A percentile compares a stretch with the other conserved stretches of the same genome.
phyloP scores from a whole-genome alignment of 2,113 vertebrate genomes.

The Tyrannus savana region DNA sequence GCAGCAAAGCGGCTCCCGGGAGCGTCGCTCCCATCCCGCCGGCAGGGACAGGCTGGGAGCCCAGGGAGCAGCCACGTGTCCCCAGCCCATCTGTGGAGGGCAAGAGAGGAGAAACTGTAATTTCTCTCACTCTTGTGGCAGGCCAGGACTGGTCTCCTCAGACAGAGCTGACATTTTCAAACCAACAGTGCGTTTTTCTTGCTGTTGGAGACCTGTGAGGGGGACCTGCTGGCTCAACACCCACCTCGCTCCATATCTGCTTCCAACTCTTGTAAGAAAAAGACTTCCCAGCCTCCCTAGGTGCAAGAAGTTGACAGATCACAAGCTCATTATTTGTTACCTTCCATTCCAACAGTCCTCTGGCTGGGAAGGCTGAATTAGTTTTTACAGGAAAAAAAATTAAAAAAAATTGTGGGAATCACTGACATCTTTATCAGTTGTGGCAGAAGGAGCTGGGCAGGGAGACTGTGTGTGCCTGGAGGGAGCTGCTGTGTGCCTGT shows the following conservation, averaged over 20 bases:
- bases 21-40: neutral
- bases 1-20: neutral
- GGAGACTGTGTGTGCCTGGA: neutral
- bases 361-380: neutral
- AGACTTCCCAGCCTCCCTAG: neutral
- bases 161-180: neutral
- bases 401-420: neutral
- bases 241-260: neutral
- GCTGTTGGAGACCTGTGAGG: neutral
- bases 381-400: neutral
- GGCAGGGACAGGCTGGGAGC: conserved; percentile 13
- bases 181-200: neutral
- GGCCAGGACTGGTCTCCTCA: neutral
- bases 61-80: conserved; percentile 14
- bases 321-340: neutral
- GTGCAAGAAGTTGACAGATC: neutral
- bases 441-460: conserved; percentile 12
- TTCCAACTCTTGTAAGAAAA: neutral
- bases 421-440: conserved; percentile 9
- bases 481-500: conserved; percentile 16
- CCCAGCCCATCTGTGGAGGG: conserved; percentile 17
- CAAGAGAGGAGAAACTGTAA: neutral
- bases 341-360: neutral
- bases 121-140: neutral
- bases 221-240: neutral